Percentiles rank a stretch among this genome's conserved stretches.
Evolutionary conservation across 2,888 invertebrate genomes (phyloP).

Genomic region (Cheiracanthium punctorium): DNA sequence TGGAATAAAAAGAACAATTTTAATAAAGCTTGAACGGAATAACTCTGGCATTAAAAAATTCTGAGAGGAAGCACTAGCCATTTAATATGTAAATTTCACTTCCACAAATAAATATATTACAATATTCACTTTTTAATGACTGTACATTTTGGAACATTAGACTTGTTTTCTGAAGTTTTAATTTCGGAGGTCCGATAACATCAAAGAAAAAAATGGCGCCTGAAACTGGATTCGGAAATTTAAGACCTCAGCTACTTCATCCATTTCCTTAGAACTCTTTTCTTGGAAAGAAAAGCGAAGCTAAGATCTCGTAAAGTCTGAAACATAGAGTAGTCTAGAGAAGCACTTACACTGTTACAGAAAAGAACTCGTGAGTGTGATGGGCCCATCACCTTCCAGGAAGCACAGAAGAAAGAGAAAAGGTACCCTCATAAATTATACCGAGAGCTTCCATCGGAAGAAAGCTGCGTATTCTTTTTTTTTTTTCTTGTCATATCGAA

Average conservation of each 20-base stretch:
- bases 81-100: no score
- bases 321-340: conserved; percentile 31
- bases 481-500: conserved; percentile 37
- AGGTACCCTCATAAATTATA: conserved; percentile 64
- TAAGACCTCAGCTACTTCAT: not conserved
- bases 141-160: no score
- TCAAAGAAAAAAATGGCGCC: no score
- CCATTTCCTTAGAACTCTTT: conserved; percentile 7
- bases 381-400: conserved; percentile 53
- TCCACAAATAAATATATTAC: no score
- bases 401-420: conserved; percentile 39
- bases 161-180: no score
- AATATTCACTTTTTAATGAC: no score
- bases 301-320: conserved; percentile 60
- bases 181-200: no score
- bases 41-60: no score
- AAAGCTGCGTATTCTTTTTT: no score
- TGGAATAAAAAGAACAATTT: no score
- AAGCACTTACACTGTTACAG: conserved; percentile 24
- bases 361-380: conserved; percentile 42
- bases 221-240: not conserved
- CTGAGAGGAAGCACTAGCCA: no score
- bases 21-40: no score
- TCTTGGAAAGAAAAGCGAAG: conserved; percentile 29
- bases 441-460: conserved; percentile 50